Base-by-base conservation (phyloP, 2,797 vertebrate species). In the Lutjanus campechanus region DNA sequence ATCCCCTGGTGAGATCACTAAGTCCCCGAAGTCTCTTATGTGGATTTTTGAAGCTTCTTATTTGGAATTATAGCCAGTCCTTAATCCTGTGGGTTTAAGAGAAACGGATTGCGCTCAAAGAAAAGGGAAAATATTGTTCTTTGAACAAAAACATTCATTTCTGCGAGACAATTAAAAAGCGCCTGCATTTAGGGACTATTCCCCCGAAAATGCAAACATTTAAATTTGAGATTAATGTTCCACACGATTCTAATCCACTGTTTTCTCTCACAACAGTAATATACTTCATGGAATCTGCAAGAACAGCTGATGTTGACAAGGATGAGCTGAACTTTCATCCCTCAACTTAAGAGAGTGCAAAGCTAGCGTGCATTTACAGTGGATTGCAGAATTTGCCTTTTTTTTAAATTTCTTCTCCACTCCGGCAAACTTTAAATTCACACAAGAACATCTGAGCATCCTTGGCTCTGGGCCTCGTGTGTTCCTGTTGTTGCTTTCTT, bases 41-140 rank as follows among this genome's bases (percentile, higher is more conserved):
- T 77, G 87, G 87, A 82, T 84, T 89, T 90, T 40, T 69, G 77
- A 88, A 89, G 90, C 87, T 74, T 91, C 89, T 90, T 91, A 91
- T 87, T 92, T 79, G 69, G 93, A 91, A 91, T 94, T 91, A 93
- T 40, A 72, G 86, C 69, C 76, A 61, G 73, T 78, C 78, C 83
- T 90, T 91, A 93, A 93, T 91, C 89, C 89, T 62, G n/a, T 50
- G 88, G 91, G 87, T 92, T 92, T 86, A 77, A 80, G 81, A 73
- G 76, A 82, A 86, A 81, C 25, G 19, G 88, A 89, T 91, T 90
- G 78, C 76, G 75, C 60, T 85, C 74, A 43, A 81, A 83, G 59
- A 60, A 78, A 89, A 88, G 74, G 74, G 17, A 80, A 84, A 87
- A 85, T 54, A 69, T 40, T 54, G 47, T 36, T 61, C 44, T 77